Evolutionary conservation across 2,888 invertebrate genomes (phyloP), one percentile per base, ranked within the genome.

Genomic region (Agriopis aurantiaria): DNA sequence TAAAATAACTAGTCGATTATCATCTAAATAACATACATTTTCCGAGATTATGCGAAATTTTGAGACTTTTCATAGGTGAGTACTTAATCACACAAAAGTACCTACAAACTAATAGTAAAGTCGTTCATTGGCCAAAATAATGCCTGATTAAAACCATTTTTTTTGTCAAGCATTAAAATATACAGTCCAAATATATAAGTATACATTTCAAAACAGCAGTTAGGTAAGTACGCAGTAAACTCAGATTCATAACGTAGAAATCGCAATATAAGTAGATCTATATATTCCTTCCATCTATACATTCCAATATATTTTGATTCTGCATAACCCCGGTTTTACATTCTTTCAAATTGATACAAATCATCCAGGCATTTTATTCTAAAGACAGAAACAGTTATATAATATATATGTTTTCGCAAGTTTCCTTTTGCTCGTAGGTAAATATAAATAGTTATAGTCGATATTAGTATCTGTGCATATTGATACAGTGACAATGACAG

Each of bases 251-350:
- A 45, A 11, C 3, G 17, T 17, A 5, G 11, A 14, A 17, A 45
- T 45, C 8, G 0, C 6, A 11, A 57, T 17, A n/a, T 55, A 40
- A 4, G 14, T 51, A 40, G 7, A 45, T 43, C 14, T 43, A 46
- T n/a, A n/a, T n/a, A n/a, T n/a, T n/a, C n/a, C n/a, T n/a, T 46
- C 7, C 12, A 40, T 56, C n/a, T n/a, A n/a, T n/a, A 43, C n/a
- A 55, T 55, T 14, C n/a, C 10, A 12, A 17, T 49, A 12, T 43
- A 41, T 17, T 69, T 66, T 33, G 33, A 45, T 69, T 60, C 46
- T 53, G 67, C 85, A 83, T 82, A 84, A 85, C 84, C 82, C 80
- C 86, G 85, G 85, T 86, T 80, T 23, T 76, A 33, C 0, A 14
- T n/a, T 49, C 6, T 33, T 52, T 79, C 79, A 81, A 80, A 73